A percentile compares a stretch with the other conserved stretches of the same genome.
Conservation (phyloP, 1,140 invertebrate genomes). For the Nomia melanderi region DNA sequence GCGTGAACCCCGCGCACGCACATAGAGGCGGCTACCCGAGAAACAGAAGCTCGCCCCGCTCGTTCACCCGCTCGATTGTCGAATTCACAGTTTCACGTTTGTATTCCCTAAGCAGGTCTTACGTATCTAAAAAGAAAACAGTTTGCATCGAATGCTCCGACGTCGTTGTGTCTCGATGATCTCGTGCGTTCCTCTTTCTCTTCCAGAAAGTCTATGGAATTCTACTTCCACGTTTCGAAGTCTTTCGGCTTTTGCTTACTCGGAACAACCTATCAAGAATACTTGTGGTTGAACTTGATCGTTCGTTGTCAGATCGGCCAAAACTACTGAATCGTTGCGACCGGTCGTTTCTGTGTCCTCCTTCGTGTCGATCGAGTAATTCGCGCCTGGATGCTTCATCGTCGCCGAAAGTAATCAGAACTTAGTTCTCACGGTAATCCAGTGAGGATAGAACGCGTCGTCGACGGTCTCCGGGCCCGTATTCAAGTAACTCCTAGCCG, state of each 20-base stretch:
- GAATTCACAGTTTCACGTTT: conserved; percentile 46
- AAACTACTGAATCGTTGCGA: conserved; percentile 46
- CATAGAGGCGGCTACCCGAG: neutral
- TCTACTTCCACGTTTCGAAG: too few species aligned
- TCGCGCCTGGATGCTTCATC: too few species aligned
- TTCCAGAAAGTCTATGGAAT: too few species aligned
- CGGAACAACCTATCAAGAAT: neutral
- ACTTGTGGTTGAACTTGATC: neutral
- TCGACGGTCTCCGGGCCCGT: conserved; percentile 10
- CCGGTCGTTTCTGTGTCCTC: conserved; percentile 43
- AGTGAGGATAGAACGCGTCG: conserved; percentile 45
- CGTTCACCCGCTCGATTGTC: conserved; percentile 51
- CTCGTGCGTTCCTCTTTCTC: neutral
- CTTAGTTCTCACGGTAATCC: conserved; percentile 39
- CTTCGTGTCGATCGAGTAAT: neutral
- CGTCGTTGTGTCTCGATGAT: neutral
- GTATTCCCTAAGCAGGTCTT: conserved; percentile 8
- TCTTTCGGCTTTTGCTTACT: too few species aligned
- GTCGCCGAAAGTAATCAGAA: conserved; percentile 8
- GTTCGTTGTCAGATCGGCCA: conserved; percentile 37
- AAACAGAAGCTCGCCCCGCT: conserved; percentile 14
- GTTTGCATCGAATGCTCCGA: neutral
- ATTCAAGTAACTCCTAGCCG: conserved; percentile 16
- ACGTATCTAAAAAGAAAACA: conserved; percentile 15
- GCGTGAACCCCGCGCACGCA: too few species aligned